Evolutionary conservation across 1,140 invertebrate species (phyloP), one percentile per base, ranked within the genome.

Genomic region (Coptotermes formosanus): DNA sequence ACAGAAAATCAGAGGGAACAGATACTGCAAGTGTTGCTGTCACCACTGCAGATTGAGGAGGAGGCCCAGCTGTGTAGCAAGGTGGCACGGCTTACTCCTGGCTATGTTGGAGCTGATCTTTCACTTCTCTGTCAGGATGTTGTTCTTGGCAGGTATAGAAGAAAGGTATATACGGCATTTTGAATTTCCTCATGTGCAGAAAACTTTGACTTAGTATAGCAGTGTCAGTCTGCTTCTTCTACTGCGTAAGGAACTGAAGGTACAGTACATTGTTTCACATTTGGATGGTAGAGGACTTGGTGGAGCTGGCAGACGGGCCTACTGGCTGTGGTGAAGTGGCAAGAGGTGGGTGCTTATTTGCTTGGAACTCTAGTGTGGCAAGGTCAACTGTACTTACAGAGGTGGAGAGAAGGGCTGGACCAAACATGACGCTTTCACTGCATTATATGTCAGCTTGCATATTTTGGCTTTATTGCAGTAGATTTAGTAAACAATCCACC

Each of bases 1-100:
- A 95, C 92, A n/a, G 88, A 94, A 86, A 87, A 88, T 25, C 94
- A 96, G 88, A 89, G 95, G 82, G 88, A 91, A 85, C 93, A 95
- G 89, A 94, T 89, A 87, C 88, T 89, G 87, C 87, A 87, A 85
- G 84, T 85, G 83, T 86, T 89, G 44, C 21, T 87, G 64, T 84
- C 30, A 85, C 82, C 11, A 83, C 30, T 87, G 87, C 19, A 59
- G 88, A 64, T 59, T 87, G 8, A 75, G 87, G 25, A 85, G 86
- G 85, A 81, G 87, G 16, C 88, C 44, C 23, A 84, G 64, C 75
- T 88, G 83, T 88, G 82, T 88, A 25, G 90, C 85, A 87, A 84
- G 82, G 86, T 94, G 32, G 90, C 89, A 44, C 87, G 88, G 55
- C 87, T 89, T 81, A 93, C 92, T 7, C 91, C 91, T 38, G 92